Percentiles rank a stretch among this genome's conserved stretches.
These are phyloP conservation scores for Momotus momota DNA, from an alignment of 2,797 vertebrate genomes.

Conservation along the genomic window DNA sequence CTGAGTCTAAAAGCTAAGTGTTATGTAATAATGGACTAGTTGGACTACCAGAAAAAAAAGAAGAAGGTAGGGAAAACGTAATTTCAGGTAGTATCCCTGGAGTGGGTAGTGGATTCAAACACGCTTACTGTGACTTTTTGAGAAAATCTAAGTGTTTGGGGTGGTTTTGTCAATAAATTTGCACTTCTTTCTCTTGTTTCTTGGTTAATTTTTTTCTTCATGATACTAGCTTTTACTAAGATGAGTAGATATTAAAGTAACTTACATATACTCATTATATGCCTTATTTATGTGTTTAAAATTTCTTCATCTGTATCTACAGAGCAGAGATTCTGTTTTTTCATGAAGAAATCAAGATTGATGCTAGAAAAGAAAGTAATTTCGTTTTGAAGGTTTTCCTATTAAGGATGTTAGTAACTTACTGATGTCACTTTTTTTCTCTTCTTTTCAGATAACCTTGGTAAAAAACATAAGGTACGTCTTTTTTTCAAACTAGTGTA, in stretches of 20 bases:
- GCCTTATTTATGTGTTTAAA: not conserved
- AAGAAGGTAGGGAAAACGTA: not conserved
- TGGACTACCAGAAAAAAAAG: not conserved
- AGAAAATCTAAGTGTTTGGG: not conserved
- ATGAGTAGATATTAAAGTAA: not conserved
- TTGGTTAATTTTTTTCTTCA: not conserved
- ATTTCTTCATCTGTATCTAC: not conserved
- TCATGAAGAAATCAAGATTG: not conserved
- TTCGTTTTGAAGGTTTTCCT: not conserved
- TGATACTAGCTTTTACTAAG: not conserved
- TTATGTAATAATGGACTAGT: not conserved
- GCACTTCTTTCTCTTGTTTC: not conserved
- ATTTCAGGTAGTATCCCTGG: not conserved
- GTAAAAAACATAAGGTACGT: conserved; percentile 86
- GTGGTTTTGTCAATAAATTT: not conserved
- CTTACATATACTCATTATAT: not conserved
- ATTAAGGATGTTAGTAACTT: not conserved
- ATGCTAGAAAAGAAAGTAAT: not conserved
- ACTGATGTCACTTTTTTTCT: not conserved
- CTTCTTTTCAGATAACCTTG: conserved; percentile 84
- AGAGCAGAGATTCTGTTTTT: not conserved
- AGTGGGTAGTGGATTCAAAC: not conserved
- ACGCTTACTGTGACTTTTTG: not conserved
- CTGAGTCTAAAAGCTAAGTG: not conserved
- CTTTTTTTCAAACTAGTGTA: not conserved